Base-by-base conservation (phyloP, 37 sponge, comb jelly and placozoan species). In the Sycon ciliatum region DNA sequence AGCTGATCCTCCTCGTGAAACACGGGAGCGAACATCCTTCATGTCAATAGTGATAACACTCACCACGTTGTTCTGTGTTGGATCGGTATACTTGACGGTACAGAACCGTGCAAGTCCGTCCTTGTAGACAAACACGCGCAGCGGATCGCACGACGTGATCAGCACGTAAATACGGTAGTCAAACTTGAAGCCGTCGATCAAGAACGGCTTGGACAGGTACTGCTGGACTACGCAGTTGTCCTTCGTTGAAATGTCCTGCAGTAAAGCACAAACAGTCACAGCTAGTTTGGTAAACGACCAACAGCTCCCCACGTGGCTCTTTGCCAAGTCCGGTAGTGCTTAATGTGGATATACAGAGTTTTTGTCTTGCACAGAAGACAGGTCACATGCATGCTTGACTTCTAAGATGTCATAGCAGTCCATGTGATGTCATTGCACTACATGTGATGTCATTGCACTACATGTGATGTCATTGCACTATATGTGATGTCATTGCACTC, bases 161-260 rank as follows among this genome's bases (percentile, higher is more conserved):
- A 98, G 77, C 28, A 98, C 94, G 75, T 98, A 98, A 18, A 98
- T 80, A 18, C 99, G 81, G 1, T 93, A 75, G 39, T 98, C 99
- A 73, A 98, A 92, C 80, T 98, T 98, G 79, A 85, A 93, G 57
- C 80, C 82, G 78, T 98, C 99, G 2, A 98, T 71, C 1, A 87
- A 66, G 66, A 98, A 85, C 7, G 99, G 94, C 94, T 98, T 90
- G 24, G 86, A 72, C 18, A 98, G 73, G 71, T 98, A 98, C 57
- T 89, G 86, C 76, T 98, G 99, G 22, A 86, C 85, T 6, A 98
- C 86, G 36, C 72, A 69, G 65, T 89, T 87, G 55, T 98, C 99
- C 16, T 86, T 83, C 33, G 81, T 76, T 32, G 80, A 84, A 28
- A 96, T 79, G 23, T 88, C 93, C 81, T 86, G 60, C 3, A 2